Conservation (phyloP, 2,888 invertebrate genomes). For the Cephus nigrinus region DNA sequence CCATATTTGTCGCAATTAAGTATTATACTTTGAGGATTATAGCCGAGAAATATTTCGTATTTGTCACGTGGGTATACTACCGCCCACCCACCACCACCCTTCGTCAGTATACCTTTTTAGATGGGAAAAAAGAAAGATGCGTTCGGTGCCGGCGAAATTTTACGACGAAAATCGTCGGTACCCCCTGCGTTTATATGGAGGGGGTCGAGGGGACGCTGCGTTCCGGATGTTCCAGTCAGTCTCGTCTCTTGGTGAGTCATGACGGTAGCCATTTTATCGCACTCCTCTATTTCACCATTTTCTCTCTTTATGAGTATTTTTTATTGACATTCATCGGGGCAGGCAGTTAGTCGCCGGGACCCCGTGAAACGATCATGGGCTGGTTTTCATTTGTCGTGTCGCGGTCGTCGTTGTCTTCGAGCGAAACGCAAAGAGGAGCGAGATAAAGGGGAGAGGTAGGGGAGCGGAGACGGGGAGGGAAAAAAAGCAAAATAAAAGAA, state of each 20-base stretch:
- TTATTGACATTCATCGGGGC: not conserved
- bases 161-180: not conserved
- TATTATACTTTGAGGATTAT: slow-evolving; percentile 53
- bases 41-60: slow-evolving; percentile 57
- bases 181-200: not conserved
- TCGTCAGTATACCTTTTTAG: not conserved
- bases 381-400: not conserved
- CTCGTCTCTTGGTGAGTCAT: not conserved
- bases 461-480: not conserved
- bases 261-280: not conserved
- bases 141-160: not conserved
- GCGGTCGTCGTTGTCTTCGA: not conserved
- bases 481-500: not conserved
- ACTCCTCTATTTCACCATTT: not conserved
- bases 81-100: not conserved
- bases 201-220: not conserved
- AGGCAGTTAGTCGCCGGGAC: not conserved
- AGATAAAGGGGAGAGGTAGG: slow-evolving; percentile 1
- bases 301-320: not conserved
- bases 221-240: not conserved
- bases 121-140: not conserved
- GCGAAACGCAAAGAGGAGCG: not conserved
- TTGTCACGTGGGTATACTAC: slow-evolving; percentile 9
- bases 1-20: slow-evolving; percentile 63
- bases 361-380: not conserved